These are phyloP conservation scores for Taenaris catops DNA, from an alignment of 2,888 invertebrate species.

Conservation along the genomic window DNA sequence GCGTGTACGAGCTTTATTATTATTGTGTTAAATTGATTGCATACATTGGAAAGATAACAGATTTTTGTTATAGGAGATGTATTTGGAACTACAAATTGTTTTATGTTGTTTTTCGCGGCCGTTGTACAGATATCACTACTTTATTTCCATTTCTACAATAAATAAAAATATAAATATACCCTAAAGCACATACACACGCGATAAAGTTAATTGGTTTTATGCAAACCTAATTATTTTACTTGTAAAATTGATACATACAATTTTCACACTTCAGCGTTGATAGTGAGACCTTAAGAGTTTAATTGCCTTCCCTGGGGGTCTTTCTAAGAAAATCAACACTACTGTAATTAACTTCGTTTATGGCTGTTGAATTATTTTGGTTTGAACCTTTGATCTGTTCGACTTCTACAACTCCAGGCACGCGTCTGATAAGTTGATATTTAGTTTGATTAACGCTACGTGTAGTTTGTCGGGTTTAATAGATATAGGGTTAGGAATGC, in stretches of 20 bases:
- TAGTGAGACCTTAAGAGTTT: slow-evolving; percentile 50
- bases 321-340: slow-evolving; percentile 71
- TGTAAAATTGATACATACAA: slow-evolving; percentile 25
- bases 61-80: too few species aligned
- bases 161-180: too few species aligned
- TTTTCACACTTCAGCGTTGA: slow-evolving; percentile 40
- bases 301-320: slow-evolving; percentile 57
- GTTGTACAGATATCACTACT: too few species aligned
- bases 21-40: too few species aligned
- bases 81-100: too few species aligned
- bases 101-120: too few species aligned
- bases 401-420: slow-evolving; percentile 31
- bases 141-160: too few species aligned
- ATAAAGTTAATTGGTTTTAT: slow-evolving; percentile 1
- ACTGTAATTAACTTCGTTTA: slow-evolving; percentile 73
- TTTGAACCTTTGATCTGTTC: slow-evolving; percentile 52
- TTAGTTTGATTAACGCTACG: slow-evolving; percentile 46
- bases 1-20: too few species aligned
- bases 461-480: too few species aligned
- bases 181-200: not conserved
- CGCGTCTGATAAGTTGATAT: slow-evolving; percentile 44
- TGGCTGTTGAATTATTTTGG: slow-evolving; percentile 55
- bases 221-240: slow-evolving; percentile 1
- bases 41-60: too few species aligned
- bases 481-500: too few species aligned